Percentiles rank a stretch among this genome's conserved stretches.
Conservation (phyloP, 2,113 vertebrate species). For the Pithys albifrons region DNA sequence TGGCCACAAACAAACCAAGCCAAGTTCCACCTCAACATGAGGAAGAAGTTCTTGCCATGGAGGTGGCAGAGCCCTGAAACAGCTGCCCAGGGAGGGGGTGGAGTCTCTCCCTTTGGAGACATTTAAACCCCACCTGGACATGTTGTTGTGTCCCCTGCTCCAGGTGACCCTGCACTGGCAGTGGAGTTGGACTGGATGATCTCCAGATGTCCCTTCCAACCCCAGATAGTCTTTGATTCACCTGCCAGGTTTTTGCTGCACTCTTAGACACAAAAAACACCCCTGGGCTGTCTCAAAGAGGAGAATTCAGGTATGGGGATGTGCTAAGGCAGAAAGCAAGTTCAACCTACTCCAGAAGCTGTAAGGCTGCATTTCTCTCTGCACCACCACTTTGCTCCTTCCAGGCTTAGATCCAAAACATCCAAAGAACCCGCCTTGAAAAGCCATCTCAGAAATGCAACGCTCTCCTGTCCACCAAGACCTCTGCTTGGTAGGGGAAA, state of each 20-base stretch:
- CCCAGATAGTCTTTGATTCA: not conserved
- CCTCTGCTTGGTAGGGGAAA: accelerated
- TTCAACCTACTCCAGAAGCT: not conserved
- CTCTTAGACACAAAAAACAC: not conserved
- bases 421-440: not conserved
- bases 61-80: not conserved
- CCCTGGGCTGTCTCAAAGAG: not conserved
- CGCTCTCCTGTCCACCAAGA: accelerated
- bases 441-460: not conserved
- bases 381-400: not conserved
- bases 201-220: not conserved
- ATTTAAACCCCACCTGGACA: not conserved
- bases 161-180: not conserved
- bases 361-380: not conserved
- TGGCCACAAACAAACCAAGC: not conserved
- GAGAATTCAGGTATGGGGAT: not conserved
- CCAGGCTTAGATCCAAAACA: not conserved
- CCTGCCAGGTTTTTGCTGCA: not conserved
- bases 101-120: not conserved
- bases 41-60: not conserved
- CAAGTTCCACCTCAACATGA: not conserved
- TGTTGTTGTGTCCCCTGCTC: not conserved
- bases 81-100: not conserved
- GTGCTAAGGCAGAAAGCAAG: not conserved
- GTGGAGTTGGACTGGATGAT: not conserved